Conservation (phyloP, 2,888 invertebrate species). For the Agrochola macilenta region DNA sequence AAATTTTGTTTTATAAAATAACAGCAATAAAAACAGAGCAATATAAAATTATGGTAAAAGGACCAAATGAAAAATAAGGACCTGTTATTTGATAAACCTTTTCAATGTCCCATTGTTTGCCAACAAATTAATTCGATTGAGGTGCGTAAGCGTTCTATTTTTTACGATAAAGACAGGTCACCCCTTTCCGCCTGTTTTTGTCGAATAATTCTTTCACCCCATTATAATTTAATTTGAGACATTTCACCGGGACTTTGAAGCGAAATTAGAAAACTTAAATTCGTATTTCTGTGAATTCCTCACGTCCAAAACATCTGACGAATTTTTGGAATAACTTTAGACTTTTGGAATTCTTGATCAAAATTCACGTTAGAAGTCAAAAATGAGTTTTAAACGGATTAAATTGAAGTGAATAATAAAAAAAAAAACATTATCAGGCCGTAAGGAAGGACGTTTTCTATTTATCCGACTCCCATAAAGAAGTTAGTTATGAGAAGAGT, state of each 20-base stretch:
- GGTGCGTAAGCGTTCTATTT: constrained; percentile 12
- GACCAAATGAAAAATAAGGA: background rate
- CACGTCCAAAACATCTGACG: constrained; percentile 71
- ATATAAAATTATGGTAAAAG: background rate
- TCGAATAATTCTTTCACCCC: constrained; percentile 49
- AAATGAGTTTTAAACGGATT: constrained; percentile 35
- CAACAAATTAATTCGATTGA: constrained; percentile 45
- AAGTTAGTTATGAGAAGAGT: too few species aligned
- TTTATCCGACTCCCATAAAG: background rate
- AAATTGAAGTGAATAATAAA: constrained; percentile 22
- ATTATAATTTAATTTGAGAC: constrained; percentile 75
- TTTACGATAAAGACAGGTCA: constrained; percentile 2
- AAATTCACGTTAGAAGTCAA: constrained; percentile 36
- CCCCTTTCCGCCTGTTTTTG: constrained; percentile 25
- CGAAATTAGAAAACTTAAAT: constrained; percentile 78
- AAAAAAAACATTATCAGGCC: background rate
- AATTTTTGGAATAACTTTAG: constrained; percentile 60
- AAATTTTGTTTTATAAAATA: background rate
- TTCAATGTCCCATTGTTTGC: constrained; percentile 33
- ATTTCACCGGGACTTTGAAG: constrained; percentile 58
- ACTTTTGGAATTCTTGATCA: constrained; percentile 35
- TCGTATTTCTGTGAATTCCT: constrained; percentile 63
- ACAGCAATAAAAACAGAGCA: too few species aligned
- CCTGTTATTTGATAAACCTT: background rate
- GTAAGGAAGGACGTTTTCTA: background rate